Percentiles rank a stretch among this genome's conserved stretches.
These are phyloP conservation scores for Thunnus maccoyii DNA, from an alignment of 2,113 vertebrate species.

Conservation along the genomic window DNA sequence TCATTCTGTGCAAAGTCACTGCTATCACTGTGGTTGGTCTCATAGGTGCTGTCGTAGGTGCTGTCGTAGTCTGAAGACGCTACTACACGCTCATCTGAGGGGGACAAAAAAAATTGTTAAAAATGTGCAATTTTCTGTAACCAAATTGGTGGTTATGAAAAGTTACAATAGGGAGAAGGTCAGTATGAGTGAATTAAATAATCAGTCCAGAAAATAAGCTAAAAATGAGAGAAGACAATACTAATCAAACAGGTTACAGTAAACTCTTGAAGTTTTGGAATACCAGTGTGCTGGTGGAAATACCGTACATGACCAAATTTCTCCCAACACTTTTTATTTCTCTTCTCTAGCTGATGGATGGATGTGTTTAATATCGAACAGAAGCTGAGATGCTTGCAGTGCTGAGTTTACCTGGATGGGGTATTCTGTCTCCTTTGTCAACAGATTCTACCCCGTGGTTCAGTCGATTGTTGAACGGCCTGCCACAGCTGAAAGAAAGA, in stretches of 20 bases:
- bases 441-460: constrained; percentile 82
- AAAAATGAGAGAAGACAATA: too few species aligned
- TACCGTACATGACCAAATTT: too few species aligned
- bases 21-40: constrained; percentile 98
- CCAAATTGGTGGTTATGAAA: background rate
- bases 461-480: constrained; percentile 86
- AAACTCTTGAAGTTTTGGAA: background rate
- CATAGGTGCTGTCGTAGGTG: constrained; percentile 89
- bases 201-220: too few species aligned
- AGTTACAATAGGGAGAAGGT: background rate
- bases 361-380: background rate
- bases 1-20: constrained; percentile 95
- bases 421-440: constrained; percentile 84
- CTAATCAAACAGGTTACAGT: background rate
- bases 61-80: constrained; percentile 94
- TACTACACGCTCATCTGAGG: constrained; percentile 89
- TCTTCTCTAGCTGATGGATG: background rate
- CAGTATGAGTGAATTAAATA: background rate
- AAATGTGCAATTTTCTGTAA: background rate
- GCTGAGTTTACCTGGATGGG: constrained; percentile 87
- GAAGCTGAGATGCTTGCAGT: background rate
- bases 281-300: too few species aligned
- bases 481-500: constrained; percentile 88
- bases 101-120: constrained; percentile 31
- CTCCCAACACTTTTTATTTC: too few species aligned